phyloP scores from a whole-genome alignment of 2,113 vertebrate genomes.

The Cyanistes caeruleus region DNA sequence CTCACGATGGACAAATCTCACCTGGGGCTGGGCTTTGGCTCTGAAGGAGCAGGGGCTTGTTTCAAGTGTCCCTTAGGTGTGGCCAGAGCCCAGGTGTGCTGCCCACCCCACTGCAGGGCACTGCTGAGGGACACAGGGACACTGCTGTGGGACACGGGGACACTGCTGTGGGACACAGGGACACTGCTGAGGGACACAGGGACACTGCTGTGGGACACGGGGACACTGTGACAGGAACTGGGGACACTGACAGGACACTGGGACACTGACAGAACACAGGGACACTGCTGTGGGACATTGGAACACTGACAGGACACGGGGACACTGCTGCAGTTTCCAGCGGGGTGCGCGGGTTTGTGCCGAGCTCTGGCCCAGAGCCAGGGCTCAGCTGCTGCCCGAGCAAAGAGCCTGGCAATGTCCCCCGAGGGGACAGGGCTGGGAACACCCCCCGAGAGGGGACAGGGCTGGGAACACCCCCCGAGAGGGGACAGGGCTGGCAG shows the following conservation, averaged over 20 bases:
- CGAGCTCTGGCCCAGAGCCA: background rate
- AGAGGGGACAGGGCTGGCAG: no score
- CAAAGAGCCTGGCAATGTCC: background rate
- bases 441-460: no score
- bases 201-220: accelerated
- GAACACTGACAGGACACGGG: background rate
- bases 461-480: accelerated
- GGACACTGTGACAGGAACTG: background rate
- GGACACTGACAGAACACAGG: background rate
- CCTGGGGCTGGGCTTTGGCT: background rate
- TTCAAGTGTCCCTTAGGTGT: background rate
- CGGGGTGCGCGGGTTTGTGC: background rate
- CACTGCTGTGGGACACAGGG: no score
- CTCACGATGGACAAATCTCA: accelerated
- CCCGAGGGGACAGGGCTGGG: background rate
- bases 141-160: accelerated
- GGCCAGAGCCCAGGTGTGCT: accelerated
- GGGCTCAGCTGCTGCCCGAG: background rate
- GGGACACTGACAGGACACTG: background rate
- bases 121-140: background rate
- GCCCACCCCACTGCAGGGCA: accelerated
- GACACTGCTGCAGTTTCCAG: background rate
- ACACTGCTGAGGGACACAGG: background rate
- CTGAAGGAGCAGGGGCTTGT: background rate
- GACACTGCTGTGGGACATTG: background rate